Conservation (phyloP, 2,113 vertebrate species). For the Atlantisia rogersi region DNA sequence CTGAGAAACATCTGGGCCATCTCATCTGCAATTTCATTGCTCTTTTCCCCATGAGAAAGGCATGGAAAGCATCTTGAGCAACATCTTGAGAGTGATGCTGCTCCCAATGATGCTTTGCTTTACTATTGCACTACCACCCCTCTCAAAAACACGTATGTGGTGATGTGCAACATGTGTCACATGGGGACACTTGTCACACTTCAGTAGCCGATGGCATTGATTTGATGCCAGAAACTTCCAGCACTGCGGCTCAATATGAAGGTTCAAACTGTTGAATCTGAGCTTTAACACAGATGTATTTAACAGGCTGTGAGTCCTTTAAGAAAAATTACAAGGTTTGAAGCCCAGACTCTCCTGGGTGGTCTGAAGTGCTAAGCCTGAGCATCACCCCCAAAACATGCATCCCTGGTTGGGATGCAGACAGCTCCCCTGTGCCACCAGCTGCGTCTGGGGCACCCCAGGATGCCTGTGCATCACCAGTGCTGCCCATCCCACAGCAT, state of each 20-base stretch:
- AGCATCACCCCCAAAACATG: neutral
- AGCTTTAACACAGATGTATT: conserved; percentile 31
- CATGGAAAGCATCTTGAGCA: neutral
- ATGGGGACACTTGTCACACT: neutral
- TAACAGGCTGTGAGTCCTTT: conserved; percentile 21
- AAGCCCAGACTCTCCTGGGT: neutral
- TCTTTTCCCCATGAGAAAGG: neutral
- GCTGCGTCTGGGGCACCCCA: accelerated
- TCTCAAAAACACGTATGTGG: neutral
- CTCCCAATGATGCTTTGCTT: neutral
- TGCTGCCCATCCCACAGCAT: too few species aligned
- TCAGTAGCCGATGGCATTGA: neutral
- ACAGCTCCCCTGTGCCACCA: accelerated
- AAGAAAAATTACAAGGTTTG: neutral
- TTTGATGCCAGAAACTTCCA: conserved; percentile 43
- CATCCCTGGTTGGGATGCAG: neutral
- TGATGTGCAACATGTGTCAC: neutral
- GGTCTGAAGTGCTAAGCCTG: neutral
- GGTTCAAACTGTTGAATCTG: neutral
- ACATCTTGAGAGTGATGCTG: neutral
- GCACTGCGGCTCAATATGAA: conserved; percentile 5
- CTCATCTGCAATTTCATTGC: neutral
- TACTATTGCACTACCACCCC: neutral
- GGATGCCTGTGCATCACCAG: neutral
- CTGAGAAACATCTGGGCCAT: neutral